Evolutionary conservation across 2,797 vertebrate species (phyloP), one percentile per base, ranked within the genome.

Genomic region (Acanthiza pusilla): DNA sequence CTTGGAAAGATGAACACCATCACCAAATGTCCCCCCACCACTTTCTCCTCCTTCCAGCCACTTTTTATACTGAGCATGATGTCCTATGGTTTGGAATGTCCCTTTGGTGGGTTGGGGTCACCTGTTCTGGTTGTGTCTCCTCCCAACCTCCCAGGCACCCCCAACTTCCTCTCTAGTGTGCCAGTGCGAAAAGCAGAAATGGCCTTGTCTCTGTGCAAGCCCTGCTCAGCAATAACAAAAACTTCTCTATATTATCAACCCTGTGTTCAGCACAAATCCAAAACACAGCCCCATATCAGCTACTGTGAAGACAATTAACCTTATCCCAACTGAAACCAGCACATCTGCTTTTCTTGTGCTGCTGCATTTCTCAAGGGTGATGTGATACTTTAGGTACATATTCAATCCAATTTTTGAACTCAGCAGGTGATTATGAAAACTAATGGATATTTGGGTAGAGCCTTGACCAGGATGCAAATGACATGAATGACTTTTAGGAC

Each of bases 101-200:
- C 29, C 9, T 1, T 5, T 53, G 62, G 8, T 29, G 16, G n/a
- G 5, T 13, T 68, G 16, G 5, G n/a, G 13, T 26, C 36, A 10
- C 7, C 8, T 43, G 15, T 27, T 15, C 36, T 27, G 22, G 11
- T 11, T 66, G 7, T 58, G 36, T 43, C 53, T 51, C 45, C 45
- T 36, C 21, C 30, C 61, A 50, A 0, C 7, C 9, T 32, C 4
- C 12, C 22, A 22, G 7, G 22, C 5, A 15, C 3, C 1, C 4
- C 10, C 32, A 27, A 11, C 4, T 12, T 14, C 27, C 19, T 53
- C 27, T 32, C 15, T 27, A 27, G 4, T 19, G 7, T 4, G 16
- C 12, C n/a, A 29, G 22, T 19, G 14, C 2, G 38, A 7, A 53
- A 29, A 57, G 21, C 11, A 66, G 54, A 38, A 60, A 53, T 53